phyloP scores from a whole-genome alignment of 2,797 vertebrate genomes.

The Eleutherodactylus coqui region DNA sequence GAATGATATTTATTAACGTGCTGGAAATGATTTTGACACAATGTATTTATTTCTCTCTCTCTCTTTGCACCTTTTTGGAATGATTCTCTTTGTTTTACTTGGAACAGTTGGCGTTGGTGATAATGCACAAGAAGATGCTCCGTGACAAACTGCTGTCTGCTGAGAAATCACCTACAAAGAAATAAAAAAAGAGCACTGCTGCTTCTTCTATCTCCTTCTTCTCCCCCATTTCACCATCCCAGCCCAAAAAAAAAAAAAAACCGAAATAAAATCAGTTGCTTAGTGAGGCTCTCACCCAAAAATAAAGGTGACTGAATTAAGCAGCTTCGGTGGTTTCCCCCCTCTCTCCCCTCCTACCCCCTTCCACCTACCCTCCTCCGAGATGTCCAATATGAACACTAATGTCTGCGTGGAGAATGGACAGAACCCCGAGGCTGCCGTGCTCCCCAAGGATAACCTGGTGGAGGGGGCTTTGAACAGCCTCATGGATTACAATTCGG shows the following conservation, averaged over 20 bases:
- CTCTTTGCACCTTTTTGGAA: conserved; percentile 69
- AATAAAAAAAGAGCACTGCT: conserved; percentile 67
- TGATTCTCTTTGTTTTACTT: conserved; percentile 78
- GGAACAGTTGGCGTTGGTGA: conserved; percentile 70
- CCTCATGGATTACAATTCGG: conserved; percentile 97
- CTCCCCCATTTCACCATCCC: conserved; percentile 17
- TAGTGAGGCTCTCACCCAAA: conserved; percentile 36
- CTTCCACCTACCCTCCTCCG: conserved; percentile 66
- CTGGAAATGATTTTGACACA: conserved; percentile 70
- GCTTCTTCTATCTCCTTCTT: too few relatives aligned
- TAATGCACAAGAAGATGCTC: conserved; percentile 74
- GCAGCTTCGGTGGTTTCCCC: conserved; percentile 63
- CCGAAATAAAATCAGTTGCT: conserved; percentile 50
- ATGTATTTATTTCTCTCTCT: conserved; percentile 61
- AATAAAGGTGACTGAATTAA: conserved; percentile 63
- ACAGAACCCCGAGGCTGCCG: conserved; percentile 87
- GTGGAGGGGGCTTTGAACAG: conserved; percentile 93
- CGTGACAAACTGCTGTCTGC: conserved; percentile 69
- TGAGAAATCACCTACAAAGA: conserved; percentile 73
- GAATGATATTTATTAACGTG: conserved; percentile 68
- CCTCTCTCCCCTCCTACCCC: conserved; percentile 70
- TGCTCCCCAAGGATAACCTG: conserved; percentile 94
- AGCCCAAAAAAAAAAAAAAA: not conserved
- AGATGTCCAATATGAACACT: conserved; percentile 91
- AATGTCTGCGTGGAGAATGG: conserved; percentile 92